Evolutionary conservation across 2,888 invertebrate species (phyloP).

Genomic region (Hoplodrina ambigua): DNA sequence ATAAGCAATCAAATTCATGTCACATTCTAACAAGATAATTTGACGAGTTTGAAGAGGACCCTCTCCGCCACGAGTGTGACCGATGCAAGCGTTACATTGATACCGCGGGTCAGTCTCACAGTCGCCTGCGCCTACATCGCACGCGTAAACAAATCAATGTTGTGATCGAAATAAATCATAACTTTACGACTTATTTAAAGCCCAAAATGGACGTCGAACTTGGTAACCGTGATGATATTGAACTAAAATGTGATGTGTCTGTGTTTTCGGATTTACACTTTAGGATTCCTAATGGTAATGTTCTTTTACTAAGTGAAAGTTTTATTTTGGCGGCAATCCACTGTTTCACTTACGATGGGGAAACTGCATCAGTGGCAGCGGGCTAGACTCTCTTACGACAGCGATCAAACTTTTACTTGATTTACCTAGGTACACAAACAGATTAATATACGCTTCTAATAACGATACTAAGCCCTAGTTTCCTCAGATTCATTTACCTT

Average conservation of each 20-base stretch:
- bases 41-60: slow-evolving; percentile 33
- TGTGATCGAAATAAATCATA: slow-evolving; percentile 28
- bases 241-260: slow-evolving; percentile 49
- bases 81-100: slow-evolving; percentile 27
- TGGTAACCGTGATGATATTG: slow-evolving; percentile 50
- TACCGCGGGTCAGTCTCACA: slow-evolving; percentile 49
- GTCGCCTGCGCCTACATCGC: slow-evolving; percentile 56
- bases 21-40: slow-evolving; percentile 53
- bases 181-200: slow-evolving; percentile 21
- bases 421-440: not conserved
- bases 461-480: not conserved
- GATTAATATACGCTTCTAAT: not conserved
- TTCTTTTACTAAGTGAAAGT: slow-evolving; percentile 57
- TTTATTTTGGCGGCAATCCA: slow-evolving; percentile 35
- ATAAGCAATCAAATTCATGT: slow-evolving; percentile 24
- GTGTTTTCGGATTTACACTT: slow-evolving; percentile 71
- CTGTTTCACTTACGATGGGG: slow-evolving; percentile 8
- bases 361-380: slow-evolving; percentile 3
- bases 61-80: slow-evolving; percentile 25
- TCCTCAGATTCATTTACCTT: no score
- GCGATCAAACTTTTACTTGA: not conserved
- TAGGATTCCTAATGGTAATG: slow-evolving; percentile 62
- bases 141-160: slow-evolving; percentile 47
- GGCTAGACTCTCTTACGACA: not conserved
- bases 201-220: slow-evolving; percentile 70